Percentiles rank a stretch among this genome's conserved stretches.
These are phyloP conservation scores for Ptychochromis oligacanthus DNA, from an alignment of 2,113 vertebrate species.

Conservation along the genomic window DNA sequence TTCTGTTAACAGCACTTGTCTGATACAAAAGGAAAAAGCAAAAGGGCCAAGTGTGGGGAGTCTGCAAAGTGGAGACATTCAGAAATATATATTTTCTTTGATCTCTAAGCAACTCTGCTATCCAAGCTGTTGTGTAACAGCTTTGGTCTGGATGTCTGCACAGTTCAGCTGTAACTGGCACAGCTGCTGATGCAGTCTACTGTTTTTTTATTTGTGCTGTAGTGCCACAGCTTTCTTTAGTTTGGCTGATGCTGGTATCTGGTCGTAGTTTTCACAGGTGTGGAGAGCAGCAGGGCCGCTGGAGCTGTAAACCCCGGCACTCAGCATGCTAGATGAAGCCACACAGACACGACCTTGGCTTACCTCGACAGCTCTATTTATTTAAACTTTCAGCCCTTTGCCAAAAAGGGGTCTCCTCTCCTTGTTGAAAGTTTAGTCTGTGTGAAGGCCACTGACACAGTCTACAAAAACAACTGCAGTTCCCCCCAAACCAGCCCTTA, in stretches of 20 bases:
- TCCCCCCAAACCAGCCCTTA: background rate
- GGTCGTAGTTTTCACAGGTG: constrained; percentile 58
- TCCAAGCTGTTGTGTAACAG: constrained; percentile 48
- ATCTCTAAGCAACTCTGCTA: constrained; percentile 27
- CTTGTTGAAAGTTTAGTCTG: constrained; percentile 71
- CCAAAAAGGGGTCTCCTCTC: constrained; percentile 54
- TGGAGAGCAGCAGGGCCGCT: constrained; percentile 6
- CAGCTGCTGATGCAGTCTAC: background rate
- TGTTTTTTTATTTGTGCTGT: background rate
- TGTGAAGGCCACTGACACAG: constrained; percentile 47
- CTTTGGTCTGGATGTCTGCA: constrained; percentile 21
- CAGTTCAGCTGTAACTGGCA: constrained; percentile 27
- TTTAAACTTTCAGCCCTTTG: constrained; percentile 60
- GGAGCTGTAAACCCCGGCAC: background rate
- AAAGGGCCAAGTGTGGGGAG: background rate
- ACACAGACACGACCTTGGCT: constrained; percentile 50
- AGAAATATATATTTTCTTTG: constrained; percentile 39
- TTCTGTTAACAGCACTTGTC: constrained; percentile 5
- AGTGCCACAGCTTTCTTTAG: constrained; percentile 45
- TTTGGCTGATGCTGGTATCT: constrained; percentile 37
- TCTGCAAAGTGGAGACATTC: constrained; percentile 18
- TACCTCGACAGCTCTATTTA: constrained; percentile 49
- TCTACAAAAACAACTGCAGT: constrained; percentile 48
- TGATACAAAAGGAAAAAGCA: background rate
- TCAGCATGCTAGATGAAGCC: constrained; percentile 9